Conservation (phyloP, 2,113 vertebrate genomes). For the Hyperoodon ampullatus region DNA sequence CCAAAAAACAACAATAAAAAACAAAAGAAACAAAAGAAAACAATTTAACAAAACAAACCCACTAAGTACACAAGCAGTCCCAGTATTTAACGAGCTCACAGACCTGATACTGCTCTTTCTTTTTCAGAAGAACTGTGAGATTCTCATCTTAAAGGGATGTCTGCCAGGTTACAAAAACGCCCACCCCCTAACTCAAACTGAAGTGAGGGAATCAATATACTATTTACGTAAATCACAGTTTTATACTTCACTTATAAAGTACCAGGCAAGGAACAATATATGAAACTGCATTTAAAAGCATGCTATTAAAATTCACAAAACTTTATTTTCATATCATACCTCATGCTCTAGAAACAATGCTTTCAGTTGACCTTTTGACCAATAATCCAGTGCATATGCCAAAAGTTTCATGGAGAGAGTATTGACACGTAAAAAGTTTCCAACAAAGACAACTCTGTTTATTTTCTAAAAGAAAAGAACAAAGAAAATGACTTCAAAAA, state of each 20-base stretch:
- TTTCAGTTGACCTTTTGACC: slow-evolving; percentile 91
- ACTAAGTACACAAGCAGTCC: not conserved
- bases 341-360: slow-evolving; percentile 91
- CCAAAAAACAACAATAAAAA: too few species aligned
- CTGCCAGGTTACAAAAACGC: not conserved
- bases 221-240: not conserved
- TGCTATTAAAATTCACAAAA: not conserved
- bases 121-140: not conserved
- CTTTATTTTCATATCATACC: slow-evolving; percentile 78
- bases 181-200: not conserved
- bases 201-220: not conserved
- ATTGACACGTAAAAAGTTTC: slow-evolving; percentile 98
- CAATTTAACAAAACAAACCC: not conserved
- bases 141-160: not conserved
- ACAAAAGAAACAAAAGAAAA: not conserved
- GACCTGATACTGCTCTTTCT: not conserved
- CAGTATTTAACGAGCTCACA: not conserved
- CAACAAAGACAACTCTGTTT: slow-evolving; percentile 94
- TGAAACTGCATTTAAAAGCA: not conserved
- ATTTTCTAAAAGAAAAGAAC: slow-evolving; percentile 86
- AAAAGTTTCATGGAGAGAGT: slow-evolving; percentile 98
- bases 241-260: not conserved
- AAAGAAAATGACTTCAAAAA: not conserved
- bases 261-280: not conserved
- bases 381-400: slow-evolving; percentile 92